Evolutionary conservation across 2,113 vertebrate genomes (phyloP).

Genomic region (Barbus barbus): DNA sequence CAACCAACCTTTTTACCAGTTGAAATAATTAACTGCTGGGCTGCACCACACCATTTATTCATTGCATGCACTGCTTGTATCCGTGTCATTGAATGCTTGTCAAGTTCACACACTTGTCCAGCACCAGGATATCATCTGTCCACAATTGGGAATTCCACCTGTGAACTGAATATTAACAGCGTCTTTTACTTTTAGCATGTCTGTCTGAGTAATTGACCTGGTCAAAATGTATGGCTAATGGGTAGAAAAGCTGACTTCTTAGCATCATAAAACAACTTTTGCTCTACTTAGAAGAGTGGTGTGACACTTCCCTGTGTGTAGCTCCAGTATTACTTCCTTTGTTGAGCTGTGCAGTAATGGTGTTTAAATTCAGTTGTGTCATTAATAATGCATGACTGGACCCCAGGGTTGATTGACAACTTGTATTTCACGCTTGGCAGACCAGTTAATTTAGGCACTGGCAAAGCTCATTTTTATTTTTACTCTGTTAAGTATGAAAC

Average conservation of each 20-base stretch:
- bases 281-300: neutral
- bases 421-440: conserved; percentile 1
- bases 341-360: neutral
- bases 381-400: conserved; percentile 14
- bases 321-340: neutral
- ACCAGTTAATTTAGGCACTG: conserved; percentile 19
- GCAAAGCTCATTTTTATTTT: conserved; percentile 1
- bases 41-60: neutral
- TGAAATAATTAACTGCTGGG: neutral
- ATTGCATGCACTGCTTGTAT: neutral
- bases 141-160: neutral
- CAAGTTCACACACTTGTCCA: neutral
- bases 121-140: neutral
- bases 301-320: neutral
- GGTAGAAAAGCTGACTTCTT: neutral
- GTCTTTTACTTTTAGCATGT: neutral
- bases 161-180: conserved; percentile 7
- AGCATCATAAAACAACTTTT: neutral
- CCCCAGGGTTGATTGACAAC: neutral
- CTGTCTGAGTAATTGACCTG: neutral
- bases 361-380: neutral
- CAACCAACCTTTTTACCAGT: neutral
- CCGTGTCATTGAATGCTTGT: neutral
- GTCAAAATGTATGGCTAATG: neutral
- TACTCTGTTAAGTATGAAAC: neutral